Conservation (phyloP, 2,113 vertebrate genomes). For the Smithornis capensis region DNA sequence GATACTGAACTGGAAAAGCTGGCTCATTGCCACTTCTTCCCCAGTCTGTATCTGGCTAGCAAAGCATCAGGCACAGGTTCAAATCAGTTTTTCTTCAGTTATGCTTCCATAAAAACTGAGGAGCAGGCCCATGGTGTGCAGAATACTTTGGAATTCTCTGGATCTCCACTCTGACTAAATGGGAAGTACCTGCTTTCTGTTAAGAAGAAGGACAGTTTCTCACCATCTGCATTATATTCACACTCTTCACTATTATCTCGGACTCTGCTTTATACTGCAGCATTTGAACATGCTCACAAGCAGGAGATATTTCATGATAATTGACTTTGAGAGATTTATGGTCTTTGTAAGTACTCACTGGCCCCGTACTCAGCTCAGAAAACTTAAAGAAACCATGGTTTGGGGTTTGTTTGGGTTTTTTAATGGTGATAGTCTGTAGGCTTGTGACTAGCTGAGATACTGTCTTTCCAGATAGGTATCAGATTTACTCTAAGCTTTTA, state of each 20-base stretch:
- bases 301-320: background rate
- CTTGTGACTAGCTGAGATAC: background rate
- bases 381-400: background rate
- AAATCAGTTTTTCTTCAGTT: background rate
- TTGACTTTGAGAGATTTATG: background rate
- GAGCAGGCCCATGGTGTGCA: background rate
- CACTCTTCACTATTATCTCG: background rate
- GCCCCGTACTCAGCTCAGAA: background rate
- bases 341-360: background rate
- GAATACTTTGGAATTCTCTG: background rate
- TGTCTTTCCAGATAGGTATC: background rate
- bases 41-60: background rate
- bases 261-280: background rate
- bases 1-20: background rate
- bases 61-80: background rate
- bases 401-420: rapidly evolving
- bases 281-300: background rate
- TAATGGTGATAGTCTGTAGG: background rate
- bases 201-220: background rate
- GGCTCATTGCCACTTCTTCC: background rate
- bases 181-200: background rate
- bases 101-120: background rate
- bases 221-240: background rate
- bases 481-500: background rate
- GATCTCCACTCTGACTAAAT: background rate